Percentiles rank a stretch among this genome's conserved stretches.
These are phyloP conservation scores for Donacobius atricapilla DNA, from an alignment of 2,113 vertebrate genomes.

Conservation along the genomic window DNA sequence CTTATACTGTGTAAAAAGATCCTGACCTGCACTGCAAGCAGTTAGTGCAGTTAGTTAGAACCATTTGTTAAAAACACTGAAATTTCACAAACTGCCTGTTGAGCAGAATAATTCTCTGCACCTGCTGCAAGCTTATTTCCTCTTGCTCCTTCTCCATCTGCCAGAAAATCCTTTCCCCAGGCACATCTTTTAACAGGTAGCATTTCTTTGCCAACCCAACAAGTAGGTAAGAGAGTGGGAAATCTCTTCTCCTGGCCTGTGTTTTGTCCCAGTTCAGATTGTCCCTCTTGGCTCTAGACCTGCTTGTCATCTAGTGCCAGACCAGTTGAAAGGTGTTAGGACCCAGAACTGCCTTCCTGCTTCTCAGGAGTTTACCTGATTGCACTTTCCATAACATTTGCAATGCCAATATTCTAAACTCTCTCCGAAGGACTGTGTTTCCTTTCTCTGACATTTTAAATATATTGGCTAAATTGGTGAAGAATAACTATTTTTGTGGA, in stretches of 20 bases:
- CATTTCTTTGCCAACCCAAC: too few relatives aligned
- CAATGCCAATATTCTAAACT: not conserved
- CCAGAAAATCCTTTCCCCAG: not conserved
- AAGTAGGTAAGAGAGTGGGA: too few relatives aligned
- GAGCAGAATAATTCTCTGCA: not conserved
- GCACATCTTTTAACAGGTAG: not conserved
- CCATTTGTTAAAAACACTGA: not conserved
- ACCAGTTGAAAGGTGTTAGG: not conserved
- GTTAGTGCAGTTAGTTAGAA: not conserved
- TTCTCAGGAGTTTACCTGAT: accelerated
- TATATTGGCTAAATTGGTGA: not conserved
- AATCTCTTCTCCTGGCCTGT: not conserved
- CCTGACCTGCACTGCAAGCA: not conserved
- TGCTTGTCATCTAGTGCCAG: not conserved
- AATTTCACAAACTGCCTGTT: not conserved
- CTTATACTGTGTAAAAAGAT: not conserved
- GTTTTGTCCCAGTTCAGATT: not conserved
- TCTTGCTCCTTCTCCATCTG: not conserved
- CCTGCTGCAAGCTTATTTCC: not conserved
- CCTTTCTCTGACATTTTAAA: not conserved
- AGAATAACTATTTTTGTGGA: not conserved
- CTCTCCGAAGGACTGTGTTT: accelerated
- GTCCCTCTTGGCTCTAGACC: not conserved
- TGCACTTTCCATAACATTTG: not conserved
- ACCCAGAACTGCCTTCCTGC: not conserved